Evolutionary conservation across 2,888 invertebrate genomes (phyloP).

Genomic region (Cryptophagus acutangulus): DNA sequence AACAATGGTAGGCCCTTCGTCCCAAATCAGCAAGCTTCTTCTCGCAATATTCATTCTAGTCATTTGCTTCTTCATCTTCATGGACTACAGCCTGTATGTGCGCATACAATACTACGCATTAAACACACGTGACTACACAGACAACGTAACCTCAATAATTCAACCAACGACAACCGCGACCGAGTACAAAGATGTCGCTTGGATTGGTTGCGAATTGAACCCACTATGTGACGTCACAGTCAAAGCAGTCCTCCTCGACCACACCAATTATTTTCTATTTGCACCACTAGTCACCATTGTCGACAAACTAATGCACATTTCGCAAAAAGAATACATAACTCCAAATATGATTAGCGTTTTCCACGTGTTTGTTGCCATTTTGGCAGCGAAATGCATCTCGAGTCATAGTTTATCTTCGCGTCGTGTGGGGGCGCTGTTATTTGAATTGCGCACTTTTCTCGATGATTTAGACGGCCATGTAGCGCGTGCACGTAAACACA

Average conservation of each 20-base stretch:
- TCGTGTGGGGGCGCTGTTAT: slow-evolving; percentile 69
- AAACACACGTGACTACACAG: slow-evolving; percentile 48
- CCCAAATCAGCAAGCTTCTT: slow-evolving; percentile 67
- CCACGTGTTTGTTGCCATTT: slow-evolving; percentile 70
- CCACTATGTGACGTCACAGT: slow-evolving; percentile 77
- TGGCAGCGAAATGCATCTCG: slow-evolving; percentile 70
- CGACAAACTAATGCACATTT: slow-evolving; percentile 56
- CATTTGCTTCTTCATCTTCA: slow-evolving; percentile 61
- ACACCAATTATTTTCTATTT: slow-evolving; percentile 77
- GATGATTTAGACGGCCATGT: slow-evolving; percentile 86
- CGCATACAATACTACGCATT: slow-evolving; percentile 67
- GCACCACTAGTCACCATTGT: slow-evolving; percentile 72
- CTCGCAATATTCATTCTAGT: slow-evolving; percentile 55
- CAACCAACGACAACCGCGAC: slow-evolving; percentile 21
- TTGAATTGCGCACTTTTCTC: slow-evolving; percentile 75
- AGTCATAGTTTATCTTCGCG: slow-evolving; percentile 67
- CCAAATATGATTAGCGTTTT: slow-evolving; percentile 80
- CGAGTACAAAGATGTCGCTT: slow-evolving; percentile 53
- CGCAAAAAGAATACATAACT: slow-evolving; percentile 56
- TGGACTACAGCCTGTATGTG: slow-evolving; percentile 69
- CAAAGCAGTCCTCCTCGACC: slow-evolving; percentile 77
- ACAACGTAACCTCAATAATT: slow-evolving; percentile 15
- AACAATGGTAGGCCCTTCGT: slow-evolving; percentile 68
- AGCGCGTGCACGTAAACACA: slow-evolving; percentile 69
- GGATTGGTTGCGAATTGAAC: slow-evolving; percentile 67